Percentiles rank a stretch among this genome's conserved stretches.
Evolutionary conservation across 2,888 invertebrate species (phyloP).

Genomic region (Polylopha cassiicola): DNA sequence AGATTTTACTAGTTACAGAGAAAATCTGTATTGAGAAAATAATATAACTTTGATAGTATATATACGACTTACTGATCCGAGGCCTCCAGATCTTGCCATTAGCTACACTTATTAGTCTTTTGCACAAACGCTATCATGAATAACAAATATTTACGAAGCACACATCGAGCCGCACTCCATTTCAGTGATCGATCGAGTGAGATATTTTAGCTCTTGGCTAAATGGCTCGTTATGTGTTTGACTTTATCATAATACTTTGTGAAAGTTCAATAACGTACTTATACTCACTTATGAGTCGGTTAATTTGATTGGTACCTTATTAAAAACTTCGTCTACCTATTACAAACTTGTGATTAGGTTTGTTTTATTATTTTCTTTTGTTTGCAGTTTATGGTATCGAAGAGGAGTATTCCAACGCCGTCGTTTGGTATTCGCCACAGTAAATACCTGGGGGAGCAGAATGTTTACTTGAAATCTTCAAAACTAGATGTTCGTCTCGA

Average conservation of each 20-base stretch:
- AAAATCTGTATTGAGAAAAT: too few relatives aligned
- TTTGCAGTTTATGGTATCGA: slow-evolving; percentile 47
- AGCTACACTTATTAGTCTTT: slow-evolving; percentile 5
- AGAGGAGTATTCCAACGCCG: slow-evolving; percentile 44
- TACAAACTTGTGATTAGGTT: too few relatives aligned
- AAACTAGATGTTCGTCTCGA: slow-evolving; percentile 39
- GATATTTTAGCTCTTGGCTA: slow-evolving; percentile 1
- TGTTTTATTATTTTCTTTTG: slow-evolving; percentile 2
- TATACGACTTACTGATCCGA: too few relatives aligned
- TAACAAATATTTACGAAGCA: slow-evolving; percentile 14
- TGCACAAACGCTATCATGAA: slow-evolving; percentile 3
- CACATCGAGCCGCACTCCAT: background rate
- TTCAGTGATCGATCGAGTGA: slow-evolving; percentile 13
- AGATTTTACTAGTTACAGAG: too few relatives aligned
- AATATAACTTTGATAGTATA: too few relatives aligned
- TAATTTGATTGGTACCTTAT: too few relatives aligned
- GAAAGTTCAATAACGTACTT: too few relatives aligned
- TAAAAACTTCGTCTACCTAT: too few relatives aligned
- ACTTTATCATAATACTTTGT: slow-evolving; percentile 3
- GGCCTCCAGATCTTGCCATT: too few relatives aligned
- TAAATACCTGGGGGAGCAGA: slow-evolving; percentile 43
- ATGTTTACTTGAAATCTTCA: slow-evolving; percentile 41
- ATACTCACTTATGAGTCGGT: too few relatives aligned
- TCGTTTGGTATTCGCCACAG: slow-evolving; percentile 60
- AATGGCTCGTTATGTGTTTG: slow-evolving; percentile 7